Base-by-base conservation (phyloP, 2,797 vertebrate species). In the Toxotes lorentzi region DNA sequence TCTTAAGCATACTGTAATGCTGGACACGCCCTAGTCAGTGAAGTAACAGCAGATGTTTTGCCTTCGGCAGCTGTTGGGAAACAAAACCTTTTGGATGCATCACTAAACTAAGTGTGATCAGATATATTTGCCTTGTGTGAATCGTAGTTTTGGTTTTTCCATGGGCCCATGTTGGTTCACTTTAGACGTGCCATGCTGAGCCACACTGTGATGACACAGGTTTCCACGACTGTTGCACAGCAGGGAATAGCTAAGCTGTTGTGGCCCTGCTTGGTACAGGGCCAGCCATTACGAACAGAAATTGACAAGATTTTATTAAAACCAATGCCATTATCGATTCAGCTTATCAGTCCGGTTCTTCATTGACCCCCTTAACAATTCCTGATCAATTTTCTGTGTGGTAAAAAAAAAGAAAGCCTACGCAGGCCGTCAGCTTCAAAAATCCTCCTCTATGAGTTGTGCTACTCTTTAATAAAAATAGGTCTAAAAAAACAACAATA, bases 21-120 rank as follows among this genome's bases (percentile, higher is more conserved):
- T 67, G 58, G 58, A 54, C 27, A 17, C 30, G 60, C 17, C 32
- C 34, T 59, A 72, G 43, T 70, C 48, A 66, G 60, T 53, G 56
- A 51, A 62, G 21, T 72, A 53, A 70, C 43, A 78, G 40, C 72
- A 50, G 65, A 64, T 76, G 57, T 72, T 83, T 65, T 69, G 19
- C 53, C 32, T 51, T 27, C 58, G 68, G 23, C 73, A 86, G 81
- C 40, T 73, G 66, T 35, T 53, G 16, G 60, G 74, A 23, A 41
- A n/a, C 30, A 34, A 54, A 56, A 54, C n/a, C 19, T 41, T 41
- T 41, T 13, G 35, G 38, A 35, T 38, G 17, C 27, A 58, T 76
- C 65, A 48, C 17, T 43, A 38, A 59, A 14, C 70, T 19, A 45
- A 38, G 30, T 64, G 27, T 63, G 45, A 48, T 69, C 38, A 72